Evolutionary conservation across 2,113 vertebrate genomes (phyloP).

Genomic region (Gasterosteus aculeatus): DNA sequence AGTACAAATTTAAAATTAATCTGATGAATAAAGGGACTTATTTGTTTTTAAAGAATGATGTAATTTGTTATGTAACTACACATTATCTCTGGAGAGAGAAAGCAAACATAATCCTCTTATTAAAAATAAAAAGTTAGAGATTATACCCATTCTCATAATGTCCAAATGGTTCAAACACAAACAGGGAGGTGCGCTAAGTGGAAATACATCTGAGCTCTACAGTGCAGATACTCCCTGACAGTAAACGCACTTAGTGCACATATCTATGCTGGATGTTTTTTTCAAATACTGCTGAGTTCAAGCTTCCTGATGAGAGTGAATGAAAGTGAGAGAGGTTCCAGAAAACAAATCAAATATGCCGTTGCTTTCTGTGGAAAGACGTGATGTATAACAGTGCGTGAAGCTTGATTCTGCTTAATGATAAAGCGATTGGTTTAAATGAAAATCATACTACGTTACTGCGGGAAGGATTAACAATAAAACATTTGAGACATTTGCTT

Average conservation of each 20-base stretch:
- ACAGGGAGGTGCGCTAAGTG: conserved; percentile 10
- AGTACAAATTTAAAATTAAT: not conserved
- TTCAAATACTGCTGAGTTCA: conserved; percentile 8
- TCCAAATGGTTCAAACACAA: conserved; percentile 7
- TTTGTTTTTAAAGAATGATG: not conserved
- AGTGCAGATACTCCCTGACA: conserved; percentile 18
- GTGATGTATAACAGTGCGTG: conserved; percentile 16
- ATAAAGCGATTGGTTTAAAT: conserved; percentile 14
- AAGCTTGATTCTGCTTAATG: not conserved
- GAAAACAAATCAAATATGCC: conserved; percentile 13
- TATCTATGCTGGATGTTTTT: not conserved
- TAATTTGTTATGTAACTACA: conserved; percentile 13
- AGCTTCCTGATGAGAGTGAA: not conserved
- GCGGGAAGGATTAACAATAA: not conserved
- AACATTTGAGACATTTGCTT: no score
- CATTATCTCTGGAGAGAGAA: conserved; percentile 13
- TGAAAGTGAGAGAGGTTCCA: not conserved
- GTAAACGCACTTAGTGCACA: conserved; percentile 30
- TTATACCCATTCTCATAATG: conserved; percentile 19
- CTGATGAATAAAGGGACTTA: not conserved
- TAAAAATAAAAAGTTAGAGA: conserved; percentile 36
- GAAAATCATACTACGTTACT: conserved; percentile 5
- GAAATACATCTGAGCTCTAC: conserved; percentile 1
- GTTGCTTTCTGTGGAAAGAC: not conserved
- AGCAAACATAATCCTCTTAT: conserved; percentile 46